These are phyloP conservation scores for Alethe diademata DNA, from an alignment of 2,113 vertebrate genomes.

Conservation along the genomic window DNA sequence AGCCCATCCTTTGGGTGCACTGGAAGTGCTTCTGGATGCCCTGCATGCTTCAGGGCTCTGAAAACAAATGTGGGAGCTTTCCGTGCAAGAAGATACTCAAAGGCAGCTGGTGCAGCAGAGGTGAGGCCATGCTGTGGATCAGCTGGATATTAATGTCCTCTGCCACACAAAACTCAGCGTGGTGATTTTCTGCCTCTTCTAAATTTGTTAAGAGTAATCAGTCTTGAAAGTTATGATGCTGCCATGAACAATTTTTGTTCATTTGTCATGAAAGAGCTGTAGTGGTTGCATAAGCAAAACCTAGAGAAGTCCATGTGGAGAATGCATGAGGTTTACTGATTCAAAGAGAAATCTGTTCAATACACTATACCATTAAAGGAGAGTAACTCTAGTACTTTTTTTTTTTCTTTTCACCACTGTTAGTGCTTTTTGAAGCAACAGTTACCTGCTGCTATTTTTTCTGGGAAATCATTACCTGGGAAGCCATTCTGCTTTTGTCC, in stretches of 20 bases:
- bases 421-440: not conserved
- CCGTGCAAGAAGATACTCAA: rapidly evolving
- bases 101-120: not conserved
- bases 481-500: not conserved
- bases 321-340: not conserved
- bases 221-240: not conserved
- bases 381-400: not conserved
- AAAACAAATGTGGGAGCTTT: not conserved
- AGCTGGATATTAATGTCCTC: not conserved
- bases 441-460: not conserved
- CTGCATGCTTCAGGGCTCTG: not conserved
- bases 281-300: not conserved
- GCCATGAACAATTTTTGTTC: not conserved
- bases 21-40: not conserved
- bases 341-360: not conserved
- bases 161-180: not conserved
- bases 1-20: not conserved
- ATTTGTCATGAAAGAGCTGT: not conserved
- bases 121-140: not conserved
- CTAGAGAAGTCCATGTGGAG: not conserved
- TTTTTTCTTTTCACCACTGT: not conserved
- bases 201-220: not conserved
- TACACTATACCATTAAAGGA: not conserved
- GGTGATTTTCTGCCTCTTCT: not conserved
- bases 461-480: not conserved